These are phyloP conservation scores for Cerastoderma edule DNA, from an alignment of 2,888 invertebrate species.

Conservation along the genomic window DNA sequence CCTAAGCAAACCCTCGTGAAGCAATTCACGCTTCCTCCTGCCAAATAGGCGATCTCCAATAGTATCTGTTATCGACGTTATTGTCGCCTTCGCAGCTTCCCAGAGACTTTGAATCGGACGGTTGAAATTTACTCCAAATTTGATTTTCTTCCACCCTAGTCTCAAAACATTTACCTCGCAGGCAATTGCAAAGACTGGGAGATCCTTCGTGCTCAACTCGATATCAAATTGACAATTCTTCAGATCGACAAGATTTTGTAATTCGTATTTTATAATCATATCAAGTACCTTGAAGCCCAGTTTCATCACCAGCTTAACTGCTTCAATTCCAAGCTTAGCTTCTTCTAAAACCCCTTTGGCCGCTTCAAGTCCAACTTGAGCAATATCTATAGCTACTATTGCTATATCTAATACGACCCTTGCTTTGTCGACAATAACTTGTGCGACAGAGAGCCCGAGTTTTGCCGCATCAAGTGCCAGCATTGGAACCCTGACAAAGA, in stretches of 20 bases:
- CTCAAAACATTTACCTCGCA: constrained; percentile 39
- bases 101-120: constrained; percentile 21
- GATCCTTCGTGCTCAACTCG: constrained; percentile 14
- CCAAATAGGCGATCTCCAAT: neutral
- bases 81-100: constrained; percentile 29
- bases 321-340: constrained; percentile 39
- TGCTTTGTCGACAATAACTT: constrained; percentile 55
- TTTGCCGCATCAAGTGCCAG: constrained; percentile 49
- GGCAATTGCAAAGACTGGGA: constrained; percentile 29
- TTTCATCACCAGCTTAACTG: constrained; percentile 36
- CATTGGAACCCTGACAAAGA: constrained; percentile 52
- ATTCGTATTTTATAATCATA: constrained; percentile 35
- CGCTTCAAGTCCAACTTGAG: constrained; percentile 32
- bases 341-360: constrained; percentile 35
- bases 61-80: neutral
- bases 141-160: constrained; percentile 26
- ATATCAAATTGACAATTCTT: constrained; percentile 38
- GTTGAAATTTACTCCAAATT: constrained; percentile 31
- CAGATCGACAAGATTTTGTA: constrained; percentile 31
- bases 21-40: constrained; percentile 13
- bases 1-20: neutral
- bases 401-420: constrained; percentile 43
- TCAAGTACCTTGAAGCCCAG: constrained; percentile 34
- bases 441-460: constrained; percentile 33
- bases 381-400: constrained; percentile 33